phyloP scores from a whole-genome alignment of 2,797 vertebrate genomes.

The Coregonus ussuriensis region DNA sequence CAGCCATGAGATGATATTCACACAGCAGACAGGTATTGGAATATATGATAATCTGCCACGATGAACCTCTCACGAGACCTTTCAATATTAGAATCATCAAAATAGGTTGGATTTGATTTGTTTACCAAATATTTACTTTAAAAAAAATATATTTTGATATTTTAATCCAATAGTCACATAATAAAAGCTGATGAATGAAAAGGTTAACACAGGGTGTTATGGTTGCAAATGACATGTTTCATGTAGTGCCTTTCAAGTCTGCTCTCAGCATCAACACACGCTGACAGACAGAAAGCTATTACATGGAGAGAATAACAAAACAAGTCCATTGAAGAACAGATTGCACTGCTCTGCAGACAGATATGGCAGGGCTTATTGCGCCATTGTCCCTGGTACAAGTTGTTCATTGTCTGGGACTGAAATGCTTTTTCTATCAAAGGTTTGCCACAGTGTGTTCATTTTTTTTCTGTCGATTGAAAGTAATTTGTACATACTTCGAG shows the following conservation, averaged over 20 bases:
- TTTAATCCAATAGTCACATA: neutral
- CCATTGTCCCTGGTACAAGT: neutral
- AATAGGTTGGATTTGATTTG: neutral
- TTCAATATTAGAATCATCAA: neutral
- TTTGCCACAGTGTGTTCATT: neutral
- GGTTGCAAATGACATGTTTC: conserved; percentile 24
- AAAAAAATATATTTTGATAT: neutral
- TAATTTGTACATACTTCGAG: neutral
- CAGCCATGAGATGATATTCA: neutral
- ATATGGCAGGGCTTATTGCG: conserved; percentile 18
- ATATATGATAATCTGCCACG: neutral
- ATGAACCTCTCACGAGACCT: neutral
- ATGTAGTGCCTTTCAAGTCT: conserved; percentile 28
- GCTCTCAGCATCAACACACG: conserved; percentile 37
- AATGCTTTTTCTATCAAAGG: neutral
- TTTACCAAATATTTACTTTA: neutral
- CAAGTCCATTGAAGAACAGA: conserved; percentile 7
- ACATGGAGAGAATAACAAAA: conserved; percentile 25
- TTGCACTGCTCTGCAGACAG: conserved; percentile 19
- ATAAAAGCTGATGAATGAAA: neutral
- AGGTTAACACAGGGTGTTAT: conserved; percentile 7
- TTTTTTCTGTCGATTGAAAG: neutral
- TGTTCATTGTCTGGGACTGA: neutral
- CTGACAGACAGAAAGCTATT: conserved; percentile 38
- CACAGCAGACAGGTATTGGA: neutral